A percentile compares a stretch with the other conserved stretches of the same genome.
phyloP scores from a whole-genome alignment of 2,797 vertebrate genomes.

The Melopsittacus undulatus region DNA sequence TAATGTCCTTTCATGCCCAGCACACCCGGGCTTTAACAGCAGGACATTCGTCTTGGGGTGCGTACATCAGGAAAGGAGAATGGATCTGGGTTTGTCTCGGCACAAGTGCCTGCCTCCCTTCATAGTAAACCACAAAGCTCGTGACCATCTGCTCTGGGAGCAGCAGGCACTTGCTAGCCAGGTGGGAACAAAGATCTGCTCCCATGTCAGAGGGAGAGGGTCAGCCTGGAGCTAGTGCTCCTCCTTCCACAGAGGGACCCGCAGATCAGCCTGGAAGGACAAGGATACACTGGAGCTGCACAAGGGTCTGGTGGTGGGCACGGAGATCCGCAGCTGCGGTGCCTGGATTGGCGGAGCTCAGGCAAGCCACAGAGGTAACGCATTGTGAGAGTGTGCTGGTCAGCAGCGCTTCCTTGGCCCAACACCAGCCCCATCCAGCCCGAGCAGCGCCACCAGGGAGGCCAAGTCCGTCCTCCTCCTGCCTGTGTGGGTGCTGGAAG shows the following conservation, averaged over 20 bases:
- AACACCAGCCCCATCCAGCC: constrained; percentile 22
- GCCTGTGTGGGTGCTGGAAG: rapidly evolving
- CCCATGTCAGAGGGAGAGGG: background rate
- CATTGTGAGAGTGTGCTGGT: constrained; percentile 41
- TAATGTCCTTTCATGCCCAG: constrained; percentile 6
- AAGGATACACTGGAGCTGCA: background rate
- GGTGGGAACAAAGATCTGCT: background rate
- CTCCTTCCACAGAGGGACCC: background rate
- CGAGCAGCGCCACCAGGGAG: constrained; percentile 29
- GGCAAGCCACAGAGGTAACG: constrained; percentile 65
- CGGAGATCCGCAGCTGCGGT: background rate
- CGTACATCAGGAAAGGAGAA: constrained; percentile 5
- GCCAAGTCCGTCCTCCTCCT: constrained; percentile 41
- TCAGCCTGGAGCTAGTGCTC: background rate
- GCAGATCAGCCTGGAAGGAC: background rate
- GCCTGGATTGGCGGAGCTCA: background rate
- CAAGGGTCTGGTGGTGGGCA: constrained; percentile 34
- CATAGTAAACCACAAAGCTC: background rate
- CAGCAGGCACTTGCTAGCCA: background rate
- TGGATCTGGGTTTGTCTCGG: background rate
- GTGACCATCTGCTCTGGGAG: background rate
- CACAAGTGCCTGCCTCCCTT: constrained; percentile 24
- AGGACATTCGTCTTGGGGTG: background rate
- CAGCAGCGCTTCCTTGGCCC: constrained; percentile 63
- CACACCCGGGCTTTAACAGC: background rate